Evolutionary conservation across 2,797 vertebrate species (phyloP), one percentile per base, ranked within the genome.

Genomic region (Rhabdomys pumilio): DNA sequence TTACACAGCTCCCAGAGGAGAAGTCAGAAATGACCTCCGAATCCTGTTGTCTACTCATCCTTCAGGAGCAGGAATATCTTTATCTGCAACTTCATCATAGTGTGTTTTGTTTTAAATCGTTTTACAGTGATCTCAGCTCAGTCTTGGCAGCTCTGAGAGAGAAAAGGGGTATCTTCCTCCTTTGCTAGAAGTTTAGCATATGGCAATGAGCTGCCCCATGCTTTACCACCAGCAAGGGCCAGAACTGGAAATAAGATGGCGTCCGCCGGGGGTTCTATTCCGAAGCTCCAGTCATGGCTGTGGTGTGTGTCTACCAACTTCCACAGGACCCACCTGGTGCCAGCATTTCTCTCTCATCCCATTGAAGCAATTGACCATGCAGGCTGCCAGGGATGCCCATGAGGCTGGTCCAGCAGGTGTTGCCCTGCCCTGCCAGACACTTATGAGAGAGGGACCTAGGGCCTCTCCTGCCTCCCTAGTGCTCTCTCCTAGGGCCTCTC

Each of bases 21-120:
- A 55, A 89, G 86, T 72, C 57, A 92, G 96, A 90, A 73, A 31
- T 61, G 82, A 92, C 65, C 93, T 79, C 69, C 57, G 24, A 83
- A 31, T n/a, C 38, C 65, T 44, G 3, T 19, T 12, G 41, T 86
- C 29, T 38, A 15, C 31, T 75, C 34, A 2, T 72, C 63, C 50
- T 59, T 15, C 31, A 83, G 38, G 57, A 44, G 38, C 81, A 38
- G 50, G 83, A 69, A 47, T 72, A 55, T 85, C 44, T 47, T n/a
- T 53, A 61, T 86, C 38, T 50, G n/a, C 34, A 38, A 24, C 50
- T 44, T 44, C 92, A 73, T 84, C 75, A 26, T 31, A 11, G 4
- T 26, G 29, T 31, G 10, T 26, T 29, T 12, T 63, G 24, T 63
- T 63, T 63, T 59, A 59, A 59, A 24, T 38, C 0, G 22, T 34